phyloP scores from a whole-genome alignment of 2,797 vertebrate species.

The Glyptemys insculpta region DNA sequence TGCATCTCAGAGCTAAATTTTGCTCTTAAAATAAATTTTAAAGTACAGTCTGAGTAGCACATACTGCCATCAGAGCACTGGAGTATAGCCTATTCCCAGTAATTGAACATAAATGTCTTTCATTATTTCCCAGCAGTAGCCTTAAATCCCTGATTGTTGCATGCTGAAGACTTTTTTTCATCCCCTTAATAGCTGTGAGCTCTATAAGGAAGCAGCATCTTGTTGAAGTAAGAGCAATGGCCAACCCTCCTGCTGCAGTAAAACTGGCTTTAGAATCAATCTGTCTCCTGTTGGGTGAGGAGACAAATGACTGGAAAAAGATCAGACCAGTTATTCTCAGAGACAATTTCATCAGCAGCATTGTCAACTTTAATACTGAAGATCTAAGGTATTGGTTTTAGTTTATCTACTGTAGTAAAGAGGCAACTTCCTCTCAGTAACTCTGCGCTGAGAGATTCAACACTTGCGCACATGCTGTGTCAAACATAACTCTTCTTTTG shows the following conservation, averaged over 20 bases:
- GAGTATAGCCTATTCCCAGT: background rate
- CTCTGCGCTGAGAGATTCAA: background rate
- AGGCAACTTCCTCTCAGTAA: background rate
- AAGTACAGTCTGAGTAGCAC: background rate
- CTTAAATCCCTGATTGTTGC: background rate
- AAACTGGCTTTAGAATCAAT: constrained; percentile 77
- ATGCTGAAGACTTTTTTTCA: constrained; percentile 37
- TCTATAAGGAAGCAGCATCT: constrained; percentile 79
- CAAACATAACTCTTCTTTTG: constrained; percentile 3
- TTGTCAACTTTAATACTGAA: constrained; percentile 88
- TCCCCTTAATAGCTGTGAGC: constrained; percentile 66
- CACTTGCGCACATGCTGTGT: fast-evolving
- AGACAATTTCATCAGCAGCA: constrained; percentile 91
- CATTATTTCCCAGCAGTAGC: background rate
- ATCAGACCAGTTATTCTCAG: constrained; percentile 93
- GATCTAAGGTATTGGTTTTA: constrained; percentile 83
- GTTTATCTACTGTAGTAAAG: background rate
- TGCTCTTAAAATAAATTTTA: background rate
- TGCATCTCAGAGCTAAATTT: background rate
- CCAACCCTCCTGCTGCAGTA: constrained; percentile 74
- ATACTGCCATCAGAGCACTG: background rate
- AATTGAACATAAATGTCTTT: constrained; percentile 51
- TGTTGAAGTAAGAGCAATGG: constrained; percentile 77
- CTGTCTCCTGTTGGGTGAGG: constrained; percentile 79
- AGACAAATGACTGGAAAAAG: constrained; percentile 91